Base-by-base conservation (phyloP, 1,140 invertebrate genomes). In the Ceratosolen solmsi region DNA sequence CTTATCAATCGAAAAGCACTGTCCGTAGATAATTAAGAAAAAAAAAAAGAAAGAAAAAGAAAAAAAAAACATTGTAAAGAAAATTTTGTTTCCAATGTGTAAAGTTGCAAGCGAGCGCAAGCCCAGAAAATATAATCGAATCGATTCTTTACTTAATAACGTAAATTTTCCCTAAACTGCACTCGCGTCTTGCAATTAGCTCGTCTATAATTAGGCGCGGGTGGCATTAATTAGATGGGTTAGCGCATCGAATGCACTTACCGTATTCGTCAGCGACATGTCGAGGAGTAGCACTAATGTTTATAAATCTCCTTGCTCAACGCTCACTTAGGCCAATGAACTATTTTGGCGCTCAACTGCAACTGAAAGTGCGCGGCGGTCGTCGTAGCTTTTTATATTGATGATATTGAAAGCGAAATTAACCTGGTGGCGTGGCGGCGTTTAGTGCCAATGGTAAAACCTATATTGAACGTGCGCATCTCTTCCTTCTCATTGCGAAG, bases 341-440 rank as follows among this genome's bases (percentile, higher is more conserved):
- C 51, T 25, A n/a, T 25, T 60, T 36, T 27, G 27, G 17, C 7
- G 70, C 51, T 73, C 13, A 17, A 2, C 2, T 49, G 49, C 33
- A 36, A 82, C 73, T 82, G 65, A 72, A 54, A n/a, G 33, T 13
- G 30, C 9, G 33, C 49, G n/a, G n/a, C 38, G n/a, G n/a, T 41
- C 56, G 25, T 15, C 33, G 20, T 17, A 77, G 73, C 68, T 86
- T 86, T 86, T 83, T 88, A 87, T 87, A 87, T 84, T 82, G 80
- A 81, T 78, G 58, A 51, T 80, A 82, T 82, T 49, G 74, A 83
- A 81, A 87, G 86, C 87, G 86, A 89, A 90, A 88, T 90, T 88
- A 89, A 80, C 49, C 58, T 5, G 22, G 5, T 7, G 56, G 30
- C 8, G 17, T 20, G 17, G 51, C 9, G 17, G 51, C 9, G 63